Conservation (phyloP, 2,113 vertebrate species). For the Origma solitaria region DNA sequence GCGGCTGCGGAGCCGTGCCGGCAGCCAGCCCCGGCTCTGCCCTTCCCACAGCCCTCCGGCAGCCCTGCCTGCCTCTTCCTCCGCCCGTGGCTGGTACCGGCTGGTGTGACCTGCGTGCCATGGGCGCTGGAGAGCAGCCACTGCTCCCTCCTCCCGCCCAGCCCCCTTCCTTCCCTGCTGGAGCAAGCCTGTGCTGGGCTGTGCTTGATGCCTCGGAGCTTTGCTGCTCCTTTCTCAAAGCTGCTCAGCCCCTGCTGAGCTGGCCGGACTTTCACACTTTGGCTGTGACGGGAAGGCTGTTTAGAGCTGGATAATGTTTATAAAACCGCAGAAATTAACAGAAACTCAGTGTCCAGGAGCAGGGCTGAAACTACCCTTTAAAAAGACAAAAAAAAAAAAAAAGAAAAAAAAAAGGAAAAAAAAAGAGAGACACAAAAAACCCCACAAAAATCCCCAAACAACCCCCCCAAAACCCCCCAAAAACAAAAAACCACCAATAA, state of each 20-base stretch:
- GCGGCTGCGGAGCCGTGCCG: neutral
- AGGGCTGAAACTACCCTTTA: neutral
- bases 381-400: neutral
- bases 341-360: neutral
- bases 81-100: neutral
- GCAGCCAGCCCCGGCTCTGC: neutral
- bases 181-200: conserved; percentile 30
- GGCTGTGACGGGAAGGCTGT: neutral
- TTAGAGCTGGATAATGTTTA: neutral
- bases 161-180: neutral
- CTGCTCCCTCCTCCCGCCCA: neutral
- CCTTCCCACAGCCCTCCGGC: neutral
- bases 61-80: neutral
- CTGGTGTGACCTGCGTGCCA: conserved; percentile 15
- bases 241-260: neutral
- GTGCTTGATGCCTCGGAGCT: neutral
- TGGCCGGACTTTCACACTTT: neutral
- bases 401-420: too few relatives aligned
- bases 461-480: too few relatives aligned
- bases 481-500: neutral
- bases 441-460: too few relatives aligned
- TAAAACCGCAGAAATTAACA: conserved; percentile 10
- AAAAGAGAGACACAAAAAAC: too few relatives aligned
- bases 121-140: neutral
- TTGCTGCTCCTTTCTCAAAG: neutral